Evolutionary conservation across 2,888 invertebrate genomes (phyloP).

Genomic region (Xylota segnis): DNA sequence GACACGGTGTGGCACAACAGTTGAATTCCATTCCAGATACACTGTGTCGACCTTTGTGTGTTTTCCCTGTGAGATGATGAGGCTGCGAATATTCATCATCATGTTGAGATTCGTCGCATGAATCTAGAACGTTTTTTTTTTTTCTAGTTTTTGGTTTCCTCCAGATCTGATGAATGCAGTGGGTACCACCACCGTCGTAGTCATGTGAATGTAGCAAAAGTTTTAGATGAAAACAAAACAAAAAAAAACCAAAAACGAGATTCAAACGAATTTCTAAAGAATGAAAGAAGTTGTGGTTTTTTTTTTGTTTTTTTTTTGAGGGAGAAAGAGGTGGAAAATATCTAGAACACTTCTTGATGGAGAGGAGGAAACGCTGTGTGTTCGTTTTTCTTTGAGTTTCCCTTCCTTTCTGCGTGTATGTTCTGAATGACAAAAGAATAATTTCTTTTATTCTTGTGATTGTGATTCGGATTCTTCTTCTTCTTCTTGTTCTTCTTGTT

Average conservation of each 20-base stretch:
- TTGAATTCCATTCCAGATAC: conserved; percentile 48
- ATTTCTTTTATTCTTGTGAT: conserved; percentile 61
- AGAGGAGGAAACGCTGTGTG: conserved; percentile 48
- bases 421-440: conserved; percentile 75
- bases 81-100: conserved; percentile 75
- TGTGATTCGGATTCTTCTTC: conserved; percentile 46
- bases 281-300: conserved; percentile 39
- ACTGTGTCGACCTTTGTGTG: conserved; percentile 60
- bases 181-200: conserved; percentile 2
- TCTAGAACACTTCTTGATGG: conserved; percentile 62
- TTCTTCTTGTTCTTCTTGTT: conserved; percentile 56
- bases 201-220: conserved; percentile 62
- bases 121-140: conserved; percentile 44
- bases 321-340: conserved; percentile 64
- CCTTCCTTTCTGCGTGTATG: conserved; percentile 39
- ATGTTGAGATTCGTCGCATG: conserved; percentile 74
- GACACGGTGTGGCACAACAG: conserved; percentile 27
- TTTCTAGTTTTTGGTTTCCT: conserved; percentile 49
- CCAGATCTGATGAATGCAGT: conserved; percentile 10
- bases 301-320: not conserved
- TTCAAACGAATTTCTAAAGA: conserved; percentile 64
- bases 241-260: too few species aligned
- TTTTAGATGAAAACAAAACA: conserved; percentile 32
- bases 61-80: conserved; percentile 47
- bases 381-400: conserved; percentile 52